Evolutionary conservation across 2,888 invertebrate genomes (phyloP).

Genomic region (Cabera pusaria): DNA sequence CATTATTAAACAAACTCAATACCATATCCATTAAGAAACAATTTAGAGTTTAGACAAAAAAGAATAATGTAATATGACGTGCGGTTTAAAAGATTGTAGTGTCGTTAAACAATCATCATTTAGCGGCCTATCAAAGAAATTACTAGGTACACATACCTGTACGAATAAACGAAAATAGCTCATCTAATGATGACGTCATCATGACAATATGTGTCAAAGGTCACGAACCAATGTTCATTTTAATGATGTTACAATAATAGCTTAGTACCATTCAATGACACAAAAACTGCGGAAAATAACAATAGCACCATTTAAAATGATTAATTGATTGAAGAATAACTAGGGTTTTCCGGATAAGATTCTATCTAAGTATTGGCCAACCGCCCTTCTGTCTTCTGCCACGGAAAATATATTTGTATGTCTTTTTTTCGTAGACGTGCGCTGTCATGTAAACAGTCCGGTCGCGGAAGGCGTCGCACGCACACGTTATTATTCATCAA

Average conservation of each 20-base stretch:
- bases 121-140: too few relatives aligned
- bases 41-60: too few relatives aligned
- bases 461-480: slow-evolving; percentile 14
- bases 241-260: slow-evolving; percentile 1
- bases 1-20: too few relatives aligned
- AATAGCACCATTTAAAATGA: slow-evolving; percentile 15
- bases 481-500: slow-evolving; percentile 21
- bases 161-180: too few relatives aligned
- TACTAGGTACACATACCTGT: too few relatives aligned
- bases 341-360: slow-evolving; percentile 24
- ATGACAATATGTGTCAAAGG: too few relatives aligned
- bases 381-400: slow-evolving; percentile 8
- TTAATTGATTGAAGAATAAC: slow-evolving; percentile 19
- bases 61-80: too few relatives aligned
- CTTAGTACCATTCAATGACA: slow-evolving; percentile 1
- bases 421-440: slow-evolving; percentile 23
- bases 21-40: too few relatives aligned
- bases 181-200: too few relatives aligned
- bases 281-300: slow-evolving; percentile 10
- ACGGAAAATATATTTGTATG: slow-evolving; percentile 22
- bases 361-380: slow-evolving; percentile 21
- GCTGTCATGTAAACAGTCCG: slow-evolving; percentile 22
- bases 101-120: too few relatives aligned
- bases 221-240: not conserved
- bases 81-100: too few relatives aligned